Evolutionary conservation across 2,113 vertebrate species (phyloP).

Genomic region (Budorcas taxicolor): DNA sequence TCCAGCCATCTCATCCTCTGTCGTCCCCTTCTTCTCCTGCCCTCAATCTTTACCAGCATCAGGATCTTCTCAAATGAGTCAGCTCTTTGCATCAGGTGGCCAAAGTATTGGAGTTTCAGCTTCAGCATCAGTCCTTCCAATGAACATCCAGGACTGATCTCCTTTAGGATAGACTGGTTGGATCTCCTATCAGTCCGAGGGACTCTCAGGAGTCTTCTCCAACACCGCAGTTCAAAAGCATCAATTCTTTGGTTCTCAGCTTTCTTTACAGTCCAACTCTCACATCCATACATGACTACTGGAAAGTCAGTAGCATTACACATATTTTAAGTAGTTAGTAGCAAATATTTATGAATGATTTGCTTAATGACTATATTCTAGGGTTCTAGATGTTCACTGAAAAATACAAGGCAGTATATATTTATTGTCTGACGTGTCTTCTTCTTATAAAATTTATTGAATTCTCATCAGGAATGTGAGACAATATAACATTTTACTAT

Average conservation of each 20-base stretch:
- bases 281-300: background rate
- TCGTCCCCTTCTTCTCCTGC: background rate
- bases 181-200: background rate
- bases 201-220: background rate
- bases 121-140: background rate
- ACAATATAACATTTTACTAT: background rate
- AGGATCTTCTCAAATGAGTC: background rate
- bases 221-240: background rate
- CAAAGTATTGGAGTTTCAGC: background rate
- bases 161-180: background rate
- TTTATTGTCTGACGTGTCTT: background rate
- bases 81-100: background rate
- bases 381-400: background rate
- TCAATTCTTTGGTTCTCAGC: background rate
- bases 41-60: background rate
- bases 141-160: background rate
- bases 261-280: background rate
- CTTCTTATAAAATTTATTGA: background rate
- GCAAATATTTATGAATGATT: background rate
- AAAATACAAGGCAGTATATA: background rate
- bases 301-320: background rate
- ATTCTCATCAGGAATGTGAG: background rate
- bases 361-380: background rate
- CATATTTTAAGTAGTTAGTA: background rate
- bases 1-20: background rate